A percentile compares a stretch with the other conserved stretches of the same genome.
Conservation (phyloP, 2,113 vertebrate genomes). For the Spermophilus dauricus region DNA sequence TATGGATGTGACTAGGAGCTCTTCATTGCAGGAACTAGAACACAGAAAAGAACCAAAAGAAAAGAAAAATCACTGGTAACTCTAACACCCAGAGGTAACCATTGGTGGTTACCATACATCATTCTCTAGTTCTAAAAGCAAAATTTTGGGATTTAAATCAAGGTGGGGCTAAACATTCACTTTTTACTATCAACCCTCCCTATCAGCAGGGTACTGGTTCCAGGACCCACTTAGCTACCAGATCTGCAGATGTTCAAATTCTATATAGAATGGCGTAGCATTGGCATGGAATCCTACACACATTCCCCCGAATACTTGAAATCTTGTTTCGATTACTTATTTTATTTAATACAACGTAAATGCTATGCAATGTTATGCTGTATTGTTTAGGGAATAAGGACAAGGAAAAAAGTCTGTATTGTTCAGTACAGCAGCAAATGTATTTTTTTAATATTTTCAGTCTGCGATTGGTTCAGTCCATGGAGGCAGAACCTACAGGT, state of each 20-base stretch:
- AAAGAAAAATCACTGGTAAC: not conserved
- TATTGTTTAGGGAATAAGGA: not conserved
- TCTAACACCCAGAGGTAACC: not conserved
- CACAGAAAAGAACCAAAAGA: not conserved
- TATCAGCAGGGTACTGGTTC: not conserved
- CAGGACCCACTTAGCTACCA: not conserved
- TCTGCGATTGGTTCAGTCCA: not conserved
- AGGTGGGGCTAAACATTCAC: not conserved
- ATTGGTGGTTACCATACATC: not conserved
- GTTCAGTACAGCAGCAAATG: not conserved
- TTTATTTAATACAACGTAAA: not conserved
- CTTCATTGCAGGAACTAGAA: not conserved
- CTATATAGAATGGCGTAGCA: not conserved
- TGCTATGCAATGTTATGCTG: not conserved
- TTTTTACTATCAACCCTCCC: not conserved
- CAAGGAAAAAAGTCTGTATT: not conserved
- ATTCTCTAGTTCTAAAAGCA: not conserved
- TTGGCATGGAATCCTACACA: no score
- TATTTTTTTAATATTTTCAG: not conserved
- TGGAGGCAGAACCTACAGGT: not conserved
- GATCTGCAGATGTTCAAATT: not conserved
- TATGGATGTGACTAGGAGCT: not conserved
- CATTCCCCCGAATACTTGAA: not conserved
- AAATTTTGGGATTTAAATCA: not conserved
- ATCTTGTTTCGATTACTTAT: not conserved